These are phyloP conservation scores for Pheosia tremula DNA, from an alignment of 2,888 invertebrate species.

Conservation along the genomic window DNA sequence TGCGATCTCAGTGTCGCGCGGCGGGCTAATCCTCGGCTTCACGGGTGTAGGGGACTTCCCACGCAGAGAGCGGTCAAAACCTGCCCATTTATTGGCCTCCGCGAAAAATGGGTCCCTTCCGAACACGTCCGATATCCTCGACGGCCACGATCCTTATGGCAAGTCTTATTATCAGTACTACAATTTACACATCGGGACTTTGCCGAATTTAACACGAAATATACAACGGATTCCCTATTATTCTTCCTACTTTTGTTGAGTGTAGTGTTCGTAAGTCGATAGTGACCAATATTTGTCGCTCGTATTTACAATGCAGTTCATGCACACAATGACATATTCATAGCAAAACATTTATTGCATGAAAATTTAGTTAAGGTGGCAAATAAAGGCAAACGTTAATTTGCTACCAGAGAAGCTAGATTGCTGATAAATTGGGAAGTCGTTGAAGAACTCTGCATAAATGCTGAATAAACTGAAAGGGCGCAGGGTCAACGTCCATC, in stretches of 20 bases:
- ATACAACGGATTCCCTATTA: background rate
- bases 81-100: constrained; percentile 80
- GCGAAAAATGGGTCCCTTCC: constrained; percentile 81
- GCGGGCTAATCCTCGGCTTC: constrained; percentile 88
- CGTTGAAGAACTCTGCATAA: background rate
- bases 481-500: background rate
- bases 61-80: constrained; percentile 85
- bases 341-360: constrained; percentile 33
- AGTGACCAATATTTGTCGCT: constrained; percentile 57
- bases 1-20: constrained; percentile 88
- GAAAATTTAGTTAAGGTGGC: constrained; percentile 34
- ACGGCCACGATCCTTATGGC: constrained; percentile 77
- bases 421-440: background rate
- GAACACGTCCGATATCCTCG: constrained; percentile 78
- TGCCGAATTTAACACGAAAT: background rate
- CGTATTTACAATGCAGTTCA: constrained; percentile 79
- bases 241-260: constrained; percentile 48
- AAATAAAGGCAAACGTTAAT: constrained; percentile 5
- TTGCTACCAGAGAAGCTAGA: constrained; percentile 4
- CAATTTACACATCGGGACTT: constrained; percentile 37
- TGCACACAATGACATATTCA: constrained; percentile 55
- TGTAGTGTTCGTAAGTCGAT: constrained; percentile 70
- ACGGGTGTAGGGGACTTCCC: constrained; percentile 88
- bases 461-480: background rate
- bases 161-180: constrained; percentile 77